Base-by-base conservation (phyloP, 2,888 invertebrate species). In the Chydorus sphaericus region DNA sequence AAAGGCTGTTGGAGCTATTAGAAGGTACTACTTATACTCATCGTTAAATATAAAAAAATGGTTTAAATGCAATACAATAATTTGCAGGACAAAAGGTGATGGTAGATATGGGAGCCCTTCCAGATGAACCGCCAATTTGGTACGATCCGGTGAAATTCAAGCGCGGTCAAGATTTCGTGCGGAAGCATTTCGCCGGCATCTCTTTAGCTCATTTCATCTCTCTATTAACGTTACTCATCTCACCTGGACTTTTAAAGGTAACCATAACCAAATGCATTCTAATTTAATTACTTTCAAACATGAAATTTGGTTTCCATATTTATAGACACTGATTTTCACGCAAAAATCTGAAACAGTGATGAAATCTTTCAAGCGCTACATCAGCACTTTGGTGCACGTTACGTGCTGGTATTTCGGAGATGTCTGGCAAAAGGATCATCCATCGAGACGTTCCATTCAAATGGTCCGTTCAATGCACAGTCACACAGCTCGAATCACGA, bases 401-500 rank as follows among this genome's bases (percentile, higher is more conserved):
- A 65, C 66, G 11, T 67, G 68, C 11, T 78, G 77, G 78, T 75
- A 72, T 61, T 69, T 66, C 29, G 69, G 70, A 6, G 71, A 77
- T 63, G 67, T 74, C 1, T 77, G 72, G 72, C 66, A 70, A 8
- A 61, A 65, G 18, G 55, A 48, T 33, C 16, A 48, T 14, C 55
- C 55, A 5, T 48, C 33, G n/a, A 16, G 55, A 7, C 29, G 31
- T 33, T 38, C 38, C 33, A 30, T 55, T n/a, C 36, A 14, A 23
- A 20, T 36, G 28, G 36, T 55, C 14, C 30, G 48, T 4, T 23
- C 14, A 4, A 23, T 48, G 48, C 55, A 54, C 18, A 39, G 44
- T 30, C 39, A 44, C 23, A 48, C 30, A 3, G 23, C 30, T 1
- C 14, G 11, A 14, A 28, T 28, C 14, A 48, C 48, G n/a, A 54